These are phyloP conservation scores for Piscicola geometra DNA, from an alignment of 2,888 invertebrate species.

Conservation along the genomic window DNA sequence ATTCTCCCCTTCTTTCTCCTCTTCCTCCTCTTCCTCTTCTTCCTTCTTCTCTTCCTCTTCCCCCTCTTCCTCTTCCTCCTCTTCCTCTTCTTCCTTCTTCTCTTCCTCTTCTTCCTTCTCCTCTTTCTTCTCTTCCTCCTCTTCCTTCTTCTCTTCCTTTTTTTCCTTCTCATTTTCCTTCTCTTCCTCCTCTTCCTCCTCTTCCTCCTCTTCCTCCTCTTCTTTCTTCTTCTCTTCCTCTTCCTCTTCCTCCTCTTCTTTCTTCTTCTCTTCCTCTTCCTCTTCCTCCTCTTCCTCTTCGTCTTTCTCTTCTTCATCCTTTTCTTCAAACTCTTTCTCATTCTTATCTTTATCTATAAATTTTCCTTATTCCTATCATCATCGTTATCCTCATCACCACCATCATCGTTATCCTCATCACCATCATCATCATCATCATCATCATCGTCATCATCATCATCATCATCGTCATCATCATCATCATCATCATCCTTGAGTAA, in stretches of 20 bases:
- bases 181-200: conserved; percentile 8
- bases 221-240: conserved; percentile 19
- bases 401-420: conserved; percentile 22
- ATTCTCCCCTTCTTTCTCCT: neutral
- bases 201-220: conserved; percentile 32
- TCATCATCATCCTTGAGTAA: conserved; percentile 16
- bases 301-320: conserved; percentile 11
- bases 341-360: neutral
- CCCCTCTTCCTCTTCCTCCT: neutral
- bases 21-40: neutral
- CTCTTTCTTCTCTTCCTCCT: conserved; percentile 25
- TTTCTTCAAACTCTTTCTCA: neutral
- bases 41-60: no score
- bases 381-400: neutral
- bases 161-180: conserved; percentile 19
- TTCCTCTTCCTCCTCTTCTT: conserved; percentile 21
- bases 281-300: neutral
- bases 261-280: neutral
- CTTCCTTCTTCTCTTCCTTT: conserved; percentile 21
- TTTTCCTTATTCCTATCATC: no score
- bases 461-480: conserved; percentile 30
- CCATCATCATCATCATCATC: conserved; percentile 31
- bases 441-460: conserved; percentile 31
- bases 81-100: neutral
- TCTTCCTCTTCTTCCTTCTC: conserved; percentile 4